Base-by-base conservation (phyloP, 1,140 invertebrate species). In the Drosophila nikananu region DNA sequence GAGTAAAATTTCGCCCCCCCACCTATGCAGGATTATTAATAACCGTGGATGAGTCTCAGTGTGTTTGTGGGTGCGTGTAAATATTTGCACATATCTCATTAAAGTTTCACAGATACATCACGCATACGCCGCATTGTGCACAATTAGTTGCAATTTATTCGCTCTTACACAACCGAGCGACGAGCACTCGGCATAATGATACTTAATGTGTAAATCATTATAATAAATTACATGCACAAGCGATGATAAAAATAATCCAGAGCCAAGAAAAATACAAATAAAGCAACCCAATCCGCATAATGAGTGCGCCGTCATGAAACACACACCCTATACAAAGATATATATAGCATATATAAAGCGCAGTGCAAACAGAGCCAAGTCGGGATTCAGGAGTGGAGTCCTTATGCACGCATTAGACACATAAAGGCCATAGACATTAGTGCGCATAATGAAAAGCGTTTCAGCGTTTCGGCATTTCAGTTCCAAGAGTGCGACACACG, bases 351-450 rank as follows among this genome's bases (percentile, higher is more conserved):
- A 37, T 39, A 49, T 44, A 39, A 39, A 57, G 35, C 59, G 61
- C 58, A 72, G 67, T 57, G 58, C 68, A 81, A 71, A 70, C 49
- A 52, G 73, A 51, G 68, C 39, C 39, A 73, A 74, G 71, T 30
- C 68, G 57, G 68, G 70, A 73, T 49, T 59, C 49, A 73, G 51
- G 60, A 52, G 74, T 32, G 55, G 48, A 55, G 71, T 66, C 61
- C 62, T 71, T 68, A 76, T 72, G 72, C 64, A 83, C 72, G 63
- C 80, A 83, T 87, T 77, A 83, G 51, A 72, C 77, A 72, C 77
- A 86, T 86, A 86, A 86, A 86, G 67, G 65, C 80, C 77, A 64
- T 71, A 86, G 76, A 87, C 83, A 87, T 87, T 87, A 87, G 83
- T 79, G 77, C 57, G 80, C 73, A 84, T 84, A 86, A 86, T 84